Conservation (phyloP, 2,113 vertebrate genomes). For the Climacteris rufus region DNA sequence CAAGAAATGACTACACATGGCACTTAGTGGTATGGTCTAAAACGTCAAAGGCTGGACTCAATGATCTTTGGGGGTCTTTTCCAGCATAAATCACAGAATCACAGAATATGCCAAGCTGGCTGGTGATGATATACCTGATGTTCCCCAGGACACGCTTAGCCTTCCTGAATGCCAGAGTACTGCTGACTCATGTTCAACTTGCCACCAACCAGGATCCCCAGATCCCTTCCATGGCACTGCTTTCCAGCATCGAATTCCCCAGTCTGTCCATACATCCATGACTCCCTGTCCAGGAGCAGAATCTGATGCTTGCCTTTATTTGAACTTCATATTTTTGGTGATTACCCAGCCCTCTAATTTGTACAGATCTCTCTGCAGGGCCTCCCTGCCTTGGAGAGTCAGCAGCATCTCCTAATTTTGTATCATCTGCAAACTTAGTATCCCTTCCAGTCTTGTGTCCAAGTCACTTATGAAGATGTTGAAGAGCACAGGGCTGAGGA, state of each 20-base stretch:
- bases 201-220: fast-evolving
- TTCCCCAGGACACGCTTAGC: fast-evolving
- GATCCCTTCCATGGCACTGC: not conserved
- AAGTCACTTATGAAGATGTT: fast-evolving
- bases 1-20: not conserved
- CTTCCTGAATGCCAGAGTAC: not conserved
- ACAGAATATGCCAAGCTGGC: not conserved
- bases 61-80: not conserved
- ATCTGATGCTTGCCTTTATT: not conserved
- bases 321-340: not conserved
- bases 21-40: not conserved
- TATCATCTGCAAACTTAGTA: not conserved
- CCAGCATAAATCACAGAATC: not conserved
- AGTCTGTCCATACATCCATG: not conserved
- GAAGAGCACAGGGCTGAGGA: not conserved
- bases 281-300: not conserved
- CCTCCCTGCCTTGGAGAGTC: not conserved
- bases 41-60: fast-evolving
- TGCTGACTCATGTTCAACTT: too few relatives aligned
- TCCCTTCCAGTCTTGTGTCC: not conserved
- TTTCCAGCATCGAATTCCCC: not conserved
- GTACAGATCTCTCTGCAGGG: not conserved
- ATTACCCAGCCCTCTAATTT: not conserved
- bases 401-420: not conserved
- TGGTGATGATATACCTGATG: too few relatives aligned